Evolutionary conservation across 2,113 vertebrate genomes (phyloP).

Genomic region (zebrafish (Danio rerio)): DNA sequence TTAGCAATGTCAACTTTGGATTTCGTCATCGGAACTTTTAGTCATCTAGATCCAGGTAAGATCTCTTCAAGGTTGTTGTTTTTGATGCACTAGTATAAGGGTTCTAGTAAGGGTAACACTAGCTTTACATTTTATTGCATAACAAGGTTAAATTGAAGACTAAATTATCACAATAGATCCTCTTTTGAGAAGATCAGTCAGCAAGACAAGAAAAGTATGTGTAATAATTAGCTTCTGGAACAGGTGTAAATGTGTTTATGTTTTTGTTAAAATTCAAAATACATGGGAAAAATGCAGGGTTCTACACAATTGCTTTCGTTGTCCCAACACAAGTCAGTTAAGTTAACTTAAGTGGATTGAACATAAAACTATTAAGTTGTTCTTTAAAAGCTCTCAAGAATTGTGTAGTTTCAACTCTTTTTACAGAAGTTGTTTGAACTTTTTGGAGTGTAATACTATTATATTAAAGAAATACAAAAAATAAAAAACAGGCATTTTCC

Average conservation of each 20-base stretch:
- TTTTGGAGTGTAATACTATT: too few relatives aligned
- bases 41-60: slow-evolving; percentile 91
- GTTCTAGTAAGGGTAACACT: neutral
- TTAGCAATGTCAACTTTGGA: slow-evolving; percentile 92
- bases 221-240: neutral
- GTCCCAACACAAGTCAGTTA: too few relatives aligned
- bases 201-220: neutral
- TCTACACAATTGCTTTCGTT: too few relatives aligned
- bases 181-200: neutral
- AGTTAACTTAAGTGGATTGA: too few relatives aligned
- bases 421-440: too few relatives aligned
- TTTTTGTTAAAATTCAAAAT: neutral
- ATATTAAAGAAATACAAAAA: too few relatives aligned
- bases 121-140: neutral
- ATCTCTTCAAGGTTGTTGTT: neutral
- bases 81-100: neutral
- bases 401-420: too few relatives aligned
- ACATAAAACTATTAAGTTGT: too few relatives aligned
- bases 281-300: too few relatives aligned
- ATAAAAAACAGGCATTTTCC: neutral
- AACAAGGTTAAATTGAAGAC: neutral
- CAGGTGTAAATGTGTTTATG: neutral
- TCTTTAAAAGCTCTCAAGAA: too few relatives aligned
- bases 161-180: neutral
- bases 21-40: slow-evolving; percentile 93